Evolutionary conservation across 2,113 vertebrate genomes (phyloP).

Genomic region (Grammomys dolichurus): DNA sequence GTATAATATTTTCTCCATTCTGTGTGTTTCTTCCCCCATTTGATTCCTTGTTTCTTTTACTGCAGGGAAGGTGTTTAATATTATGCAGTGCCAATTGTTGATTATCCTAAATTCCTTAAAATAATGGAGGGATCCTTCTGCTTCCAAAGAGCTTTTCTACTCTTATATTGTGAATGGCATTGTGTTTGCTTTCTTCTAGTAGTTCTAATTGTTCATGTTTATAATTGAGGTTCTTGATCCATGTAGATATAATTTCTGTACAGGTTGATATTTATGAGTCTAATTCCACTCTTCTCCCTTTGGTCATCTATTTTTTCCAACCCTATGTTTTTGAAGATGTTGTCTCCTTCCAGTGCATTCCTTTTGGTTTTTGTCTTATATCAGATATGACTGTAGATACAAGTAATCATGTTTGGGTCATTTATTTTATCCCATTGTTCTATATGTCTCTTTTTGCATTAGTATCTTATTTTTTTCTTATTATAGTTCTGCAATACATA

Average conservation of each 20-base stretch:
- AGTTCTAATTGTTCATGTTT: neutral
- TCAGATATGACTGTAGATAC: neutral
- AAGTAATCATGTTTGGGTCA: neutral
- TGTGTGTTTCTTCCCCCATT: neutral
- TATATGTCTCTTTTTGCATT: neutral
- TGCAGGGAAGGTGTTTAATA: neutral
- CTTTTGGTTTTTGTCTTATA: neutral
- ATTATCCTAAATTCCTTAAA: neutral
- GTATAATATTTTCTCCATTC: neutral
- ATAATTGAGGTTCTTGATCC: neutral
- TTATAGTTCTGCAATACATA: neutral
- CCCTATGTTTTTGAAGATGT: neutral
- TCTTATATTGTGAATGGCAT: neutral
- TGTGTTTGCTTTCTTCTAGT: neutral
- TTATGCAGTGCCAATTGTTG: neutral
- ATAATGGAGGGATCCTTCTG: neutral
- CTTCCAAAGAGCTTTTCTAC: neutral
- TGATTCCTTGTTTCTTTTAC: neutral
- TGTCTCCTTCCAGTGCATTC: neutral
- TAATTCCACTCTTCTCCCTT: neutral
- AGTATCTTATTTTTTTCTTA: neutral
- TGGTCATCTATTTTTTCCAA: neutral
- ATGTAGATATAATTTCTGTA: neutral
- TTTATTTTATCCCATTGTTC: neutral
- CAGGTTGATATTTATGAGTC: neutral